Percentiles rank a stretch among this genome's conserved stretches.
Conservation (phyloP, 2,113 vertebrate genomes). For the Pelecanoides urinatrix region DNA sequence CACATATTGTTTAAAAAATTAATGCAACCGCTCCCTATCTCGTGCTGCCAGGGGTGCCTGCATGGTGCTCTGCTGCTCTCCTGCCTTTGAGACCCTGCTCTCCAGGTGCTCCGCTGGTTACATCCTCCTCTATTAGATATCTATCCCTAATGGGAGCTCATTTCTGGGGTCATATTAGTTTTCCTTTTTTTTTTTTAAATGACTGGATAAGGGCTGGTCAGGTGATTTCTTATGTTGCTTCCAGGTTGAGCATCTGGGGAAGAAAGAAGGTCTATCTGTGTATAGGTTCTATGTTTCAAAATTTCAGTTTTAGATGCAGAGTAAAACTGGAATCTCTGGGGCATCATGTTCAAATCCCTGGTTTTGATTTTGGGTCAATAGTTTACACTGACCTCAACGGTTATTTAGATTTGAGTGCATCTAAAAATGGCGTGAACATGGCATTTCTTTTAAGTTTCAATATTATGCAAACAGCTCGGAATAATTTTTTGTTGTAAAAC, state of each 20-base stretch:
- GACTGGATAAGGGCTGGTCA: neutral
- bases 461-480: neutral
- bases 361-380: neutral
- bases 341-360: neutral
- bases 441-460: neutral
- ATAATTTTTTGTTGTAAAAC: neutral
- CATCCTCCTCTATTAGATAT: neutral
- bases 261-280: neutral
- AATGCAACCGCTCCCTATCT: neutral
- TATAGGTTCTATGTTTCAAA: neutral
- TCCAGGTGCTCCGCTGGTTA: neutral
- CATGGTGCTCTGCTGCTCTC: neutral
- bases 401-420: neutral
- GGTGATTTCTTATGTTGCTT: neutral
- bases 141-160: neutral
- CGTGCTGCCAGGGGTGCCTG: fast-evolving
- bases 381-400: neutral
- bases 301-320: neutral
- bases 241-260: neutral
- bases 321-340: neutral
- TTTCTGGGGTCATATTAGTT: neutral
- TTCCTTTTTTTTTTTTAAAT: neutral
- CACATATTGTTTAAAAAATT: neutral
- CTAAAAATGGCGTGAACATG: neutral
- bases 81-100: neutral